Conservation (phyloP, 2,888 invertebrate species). For the Acleris sparsana region DNA sequence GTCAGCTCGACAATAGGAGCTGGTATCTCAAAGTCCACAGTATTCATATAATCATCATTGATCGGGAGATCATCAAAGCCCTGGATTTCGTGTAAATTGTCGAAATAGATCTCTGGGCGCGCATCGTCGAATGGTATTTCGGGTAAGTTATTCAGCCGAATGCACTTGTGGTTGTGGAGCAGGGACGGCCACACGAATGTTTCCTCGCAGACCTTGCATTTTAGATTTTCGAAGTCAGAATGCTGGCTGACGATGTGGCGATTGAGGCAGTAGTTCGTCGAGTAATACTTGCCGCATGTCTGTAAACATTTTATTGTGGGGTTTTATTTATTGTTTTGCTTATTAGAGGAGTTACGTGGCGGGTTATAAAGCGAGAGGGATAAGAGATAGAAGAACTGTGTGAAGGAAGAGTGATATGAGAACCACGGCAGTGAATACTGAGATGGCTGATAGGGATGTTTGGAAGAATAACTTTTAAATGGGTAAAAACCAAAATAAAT, state of each 20-base stretch:
- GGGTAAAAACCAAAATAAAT: too few species aligned
- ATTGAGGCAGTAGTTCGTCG: constrained; percentile 57
- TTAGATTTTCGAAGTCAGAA: constrained; percentile 47
- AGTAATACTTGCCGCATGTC: constrained; percentile 65
- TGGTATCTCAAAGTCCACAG: constrained; percentile 69
- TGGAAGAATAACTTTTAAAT: too few species aligned
- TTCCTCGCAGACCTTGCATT: constrained; percentile 66
- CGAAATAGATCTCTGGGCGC: constrained; percentile 63
- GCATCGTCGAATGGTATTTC: constrained; percentile 68
- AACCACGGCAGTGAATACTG: too few species aligned
- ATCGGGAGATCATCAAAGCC: constrained; percentile 58
- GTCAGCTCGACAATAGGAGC: constrained; percentile 63
- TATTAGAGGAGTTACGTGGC: too few species aligned
- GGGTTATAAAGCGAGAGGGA: too few species aligned
- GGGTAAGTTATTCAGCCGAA: constrained; percentile 53
- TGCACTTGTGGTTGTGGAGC: constrained; percentile 61
- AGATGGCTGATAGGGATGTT: too few species aligned
- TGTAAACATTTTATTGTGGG: constrained; percentile 41
- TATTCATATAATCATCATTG: constrained; percentile 56
- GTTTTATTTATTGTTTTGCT: too few species aligned
- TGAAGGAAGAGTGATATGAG: too few species aligned
- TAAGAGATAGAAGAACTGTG: too few species aligned
- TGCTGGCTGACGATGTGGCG: constrained; percentile 63
- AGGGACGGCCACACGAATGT: constrained; percentile 67
- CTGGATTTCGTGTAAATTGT: constrained; percentile 52